Evolutionary conservation across 1,140 invertebrate genomes (phyloP).

Genomic region (Chrysomallon squamiferum): DNA sequence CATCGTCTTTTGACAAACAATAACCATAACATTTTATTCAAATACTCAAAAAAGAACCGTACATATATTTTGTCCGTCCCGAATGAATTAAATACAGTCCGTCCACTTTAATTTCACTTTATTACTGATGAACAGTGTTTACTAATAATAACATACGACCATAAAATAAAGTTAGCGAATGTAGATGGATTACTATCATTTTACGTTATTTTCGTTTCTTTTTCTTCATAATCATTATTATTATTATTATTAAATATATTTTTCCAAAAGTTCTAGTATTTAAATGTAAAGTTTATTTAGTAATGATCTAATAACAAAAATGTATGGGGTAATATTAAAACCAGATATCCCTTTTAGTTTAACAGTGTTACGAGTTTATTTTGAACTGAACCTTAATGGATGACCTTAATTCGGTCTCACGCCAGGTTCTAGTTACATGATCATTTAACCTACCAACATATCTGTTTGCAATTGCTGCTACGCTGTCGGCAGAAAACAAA

Average conservation of each 20-base stretch:
- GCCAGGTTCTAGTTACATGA: neutral
- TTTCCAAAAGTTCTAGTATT: neutral
- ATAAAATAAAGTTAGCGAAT: neutral
- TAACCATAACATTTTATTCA: too few species aligned
- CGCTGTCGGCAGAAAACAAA: slow-evolving; percentile 34
- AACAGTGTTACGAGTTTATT: neutral
- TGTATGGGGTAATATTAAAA: neutral
- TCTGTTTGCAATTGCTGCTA: slow-evolving; percentile 41
- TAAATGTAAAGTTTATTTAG: neutral
- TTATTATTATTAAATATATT: too few species aligned
- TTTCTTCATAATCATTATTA: neutral
- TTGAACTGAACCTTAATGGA: neutral
- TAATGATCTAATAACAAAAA: neutral
- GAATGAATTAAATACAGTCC: too few species aligned
- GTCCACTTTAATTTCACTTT: too few species aligned
- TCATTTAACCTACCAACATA: slow-evolving; percentile 32
- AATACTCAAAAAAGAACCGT: too few species aligned
- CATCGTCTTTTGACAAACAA: too few species aligned
- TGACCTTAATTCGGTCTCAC: neutral
- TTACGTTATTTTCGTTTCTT: neutral
- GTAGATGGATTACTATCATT: neutral
- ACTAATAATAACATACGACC: too few species aligned
- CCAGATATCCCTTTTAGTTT: neutral
- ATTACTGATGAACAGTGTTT: too few species aligned
- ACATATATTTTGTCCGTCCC: too few species aligned